These are phyloP conservation scores for Formica selysi DNA, from an alignment of 1,140 invertebrate species.

Conservation along the genomic window DNA sequence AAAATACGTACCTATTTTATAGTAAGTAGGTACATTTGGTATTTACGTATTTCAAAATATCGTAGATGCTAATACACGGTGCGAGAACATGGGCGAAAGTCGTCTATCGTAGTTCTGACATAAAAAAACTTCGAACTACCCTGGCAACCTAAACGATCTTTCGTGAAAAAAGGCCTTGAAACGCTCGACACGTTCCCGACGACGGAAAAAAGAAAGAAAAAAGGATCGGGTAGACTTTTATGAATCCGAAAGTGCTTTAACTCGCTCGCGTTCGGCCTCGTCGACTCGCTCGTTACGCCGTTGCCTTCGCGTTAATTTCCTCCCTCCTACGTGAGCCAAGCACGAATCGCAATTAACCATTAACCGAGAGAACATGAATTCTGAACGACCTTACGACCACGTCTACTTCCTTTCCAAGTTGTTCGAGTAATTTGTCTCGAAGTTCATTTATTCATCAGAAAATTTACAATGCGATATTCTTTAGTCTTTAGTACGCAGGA, in stretches of 20 bases:
- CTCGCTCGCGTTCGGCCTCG: conserved; percentile 24
- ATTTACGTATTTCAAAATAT: conserved; percentile 7
- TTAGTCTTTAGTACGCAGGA: background rate
- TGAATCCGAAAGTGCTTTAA: conserved; percentile 52
- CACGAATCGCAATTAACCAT: conserved; percentile 21
- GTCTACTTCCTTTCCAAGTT: background rate
- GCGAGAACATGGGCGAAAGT: conserved; percentile 11
- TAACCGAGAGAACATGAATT: conserved; percentile 22
- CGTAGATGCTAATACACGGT: background rate
- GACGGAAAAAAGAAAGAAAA: conserved; percentile 5
- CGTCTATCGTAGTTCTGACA: conserved; percentile 30
- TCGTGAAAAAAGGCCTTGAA: conserved; percentile 17
- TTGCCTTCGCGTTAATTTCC: conserved; percentile 18
- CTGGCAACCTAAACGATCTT: conserved; percentile 25
- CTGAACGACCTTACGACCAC: background rate
- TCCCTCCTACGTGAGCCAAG: background rate
- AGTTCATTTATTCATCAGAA: conserved; percentile 11
- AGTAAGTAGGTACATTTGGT: background rate
- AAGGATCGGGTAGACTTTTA: conserved; percentile 32
- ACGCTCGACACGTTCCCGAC: background rate
- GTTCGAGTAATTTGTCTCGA: background rate
- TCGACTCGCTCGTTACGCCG: conserved; percentile 32
- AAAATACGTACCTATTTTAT: conserved; percentile 2
- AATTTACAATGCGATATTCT: background rate
- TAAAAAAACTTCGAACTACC: conserved; percentile 44